phyloP scores from a whole-genome alignment of 1,140 invertebrate genomes.

The Leptopilina boulardi region DNA sequence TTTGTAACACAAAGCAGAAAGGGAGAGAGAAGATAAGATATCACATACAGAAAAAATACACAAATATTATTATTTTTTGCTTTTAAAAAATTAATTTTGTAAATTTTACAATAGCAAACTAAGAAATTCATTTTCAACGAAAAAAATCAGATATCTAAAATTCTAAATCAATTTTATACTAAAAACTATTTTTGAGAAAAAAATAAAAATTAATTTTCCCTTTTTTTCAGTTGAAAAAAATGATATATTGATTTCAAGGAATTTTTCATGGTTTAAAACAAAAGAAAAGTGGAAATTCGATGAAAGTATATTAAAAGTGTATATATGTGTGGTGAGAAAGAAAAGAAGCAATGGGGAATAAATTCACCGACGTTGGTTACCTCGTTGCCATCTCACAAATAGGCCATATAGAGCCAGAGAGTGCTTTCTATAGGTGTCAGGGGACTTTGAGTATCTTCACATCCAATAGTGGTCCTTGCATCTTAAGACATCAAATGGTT shows the following conservation, averaged over 20 bases:
- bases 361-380: slow-evolving; percentile 53
- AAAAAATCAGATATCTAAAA: too few relatives aligned
- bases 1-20: background rate
- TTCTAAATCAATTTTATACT: too few relatives aligned
- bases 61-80: too few relatives aligned
- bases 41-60: too few relatives aligned
- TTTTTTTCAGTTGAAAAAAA: too few relatives aligned
- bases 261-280: background rate
- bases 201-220: background rate
- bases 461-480: slow-evolving; percentile 38
- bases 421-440: slow-evolving; percentile 55
- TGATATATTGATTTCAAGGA: background rate
- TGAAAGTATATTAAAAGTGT: background rate
- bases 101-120: too few relatives aligned
- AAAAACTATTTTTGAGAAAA: too few relatives aligned
- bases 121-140: too few relatives aligned
- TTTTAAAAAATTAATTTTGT: too few relatives aligned
- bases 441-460: slow-evolving; percentile 39
- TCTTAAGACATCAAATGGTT: slow-evolving; percentile 48
- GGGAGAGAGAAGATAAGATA: background rate
- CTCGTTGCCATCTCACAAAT: slow-evolving; percentile 54
- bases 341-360: slow-evolving; percentile 48
- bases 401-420: slow-evolving; percentile 56
- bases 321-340: slow-evolving; percentile 36
- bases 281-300: background rate